Evolutionary conservation across 2,113 vertebrate genomes (phyloP).

Genomic region (Platysteira castanea): DNA sequence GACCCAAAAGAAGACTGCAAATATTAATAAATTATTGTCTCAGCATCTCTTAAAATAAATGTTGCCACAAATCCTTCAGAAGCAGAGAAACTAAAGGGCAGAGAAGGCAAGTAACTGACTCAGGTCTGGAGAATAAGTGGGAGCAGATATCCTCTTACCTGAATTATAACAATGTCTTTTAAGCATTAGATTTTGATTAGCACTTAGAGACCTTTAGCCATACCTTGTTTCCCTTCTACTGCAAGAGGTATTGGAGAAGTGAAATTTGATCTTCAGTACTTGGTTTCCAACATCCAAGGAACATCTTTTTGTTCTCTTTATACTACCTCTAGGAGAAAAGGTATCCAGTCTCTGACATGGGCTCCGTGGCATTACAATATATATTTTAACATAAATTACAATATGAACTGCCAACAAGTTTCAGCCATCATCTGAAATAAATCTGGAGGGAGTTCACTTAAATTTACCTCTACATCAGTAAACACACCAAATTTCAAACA

Average conservation of each 20-base stretch:
- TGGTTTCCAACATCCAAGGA: background rate
- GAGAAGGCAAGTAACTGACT: background rate
- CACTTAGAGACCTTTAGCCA: background rate
- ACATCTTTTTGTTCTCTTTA: background rate
- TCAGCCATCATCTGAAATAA: background rate
- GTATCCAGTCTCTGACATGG: background rate
- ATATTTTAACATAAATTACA: background rate
- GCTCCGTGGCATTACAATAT: background rate
- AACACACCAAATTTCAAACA: background rate
- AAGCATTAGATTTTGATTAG: background rate
- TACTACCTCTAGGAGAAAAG: background rate
- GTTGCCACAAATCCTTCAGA: fast-evolving
- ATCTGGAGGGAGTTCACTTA: background rate
- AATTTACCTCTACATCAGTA: background rate
- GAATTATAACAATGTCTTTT: background rate
- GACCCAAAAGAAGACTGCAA: background rate
- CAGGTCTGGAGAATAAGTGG: background rate
- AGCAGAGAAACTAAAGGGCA: background rate
- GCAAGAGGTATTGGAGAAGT: background rate
- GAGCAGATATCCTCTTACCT: background rate
- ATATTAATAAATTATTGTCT: background rate
- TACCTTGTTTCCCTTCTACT: background rate
- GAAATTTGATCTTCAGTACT: background rate
- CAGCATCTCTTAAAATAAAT: background rate
- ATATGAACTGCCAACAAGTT: background rate